These are phyloP conservation scores for Tridacna crocea DNA, from an alignment of 2,888 invertebrate genomes.

Conservation along the genomic window DNA sequence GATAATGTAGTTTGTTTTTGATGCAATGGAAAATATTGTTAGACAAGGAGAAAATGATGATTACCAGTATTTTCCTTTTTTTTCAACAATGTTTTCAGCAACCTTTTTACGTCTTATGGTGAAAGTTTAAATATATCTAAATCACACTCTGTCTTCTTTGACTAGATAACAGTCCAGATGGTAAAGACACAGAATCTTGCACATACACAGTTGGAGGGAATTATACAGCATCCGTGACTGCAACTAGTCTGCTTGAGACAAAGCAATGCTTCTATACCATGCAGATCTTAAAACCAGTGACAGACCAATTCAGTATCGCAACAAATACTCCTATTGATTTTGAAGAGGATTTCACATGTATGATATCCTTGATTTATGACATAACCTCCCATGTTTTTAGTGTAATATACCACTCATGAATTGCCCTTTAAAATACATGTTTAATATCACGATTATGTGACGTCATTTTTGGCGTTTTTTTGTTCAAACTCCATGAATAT, in stretches of 20 bases:
- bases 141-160: background rate
- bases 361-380: background rate
- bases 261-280: slow-evolving; percentile 65
- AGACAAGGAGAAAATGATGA: too few species aligned
- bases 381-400: too few species aligned
- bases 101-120: too few species aligned
- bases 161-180: slow-evolving; percentile 74
- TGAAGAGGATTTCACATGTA: slow-evolving; percentile 4
- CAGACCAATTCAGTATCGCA: slow-evolving; percentile 42
- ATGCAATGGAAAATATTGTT: too few species aligned
- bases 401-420: too few species aligned
- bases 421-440: too few species aligned
- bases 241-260: slow-evolving; percentile 69
- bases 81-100: too few species aligned
- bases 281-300: slow-evolving; percentile 70
- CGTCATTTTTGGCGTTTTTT: too few species aligned
- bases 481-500: too few species aligned
- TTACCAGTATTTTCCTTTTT: too few species aligned
- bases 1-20: too few species aligned
- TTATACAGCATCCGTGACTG: slow-evolving; percentile 69
- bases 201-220: slow-evolving; percentile 66
- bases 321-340: slow-evolving; percentile 57
- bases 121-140: background rate
- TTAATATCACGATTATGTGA: too few species aligned
- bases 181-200: slow-evolving; percentile 66